A percentile compares a stretch with the other conserved stretches of the same genome.
Evolutionary conservation across 2,113 vertebrate species (phyloP).

Genomic region (Triplophysa dalaica): DNA sequence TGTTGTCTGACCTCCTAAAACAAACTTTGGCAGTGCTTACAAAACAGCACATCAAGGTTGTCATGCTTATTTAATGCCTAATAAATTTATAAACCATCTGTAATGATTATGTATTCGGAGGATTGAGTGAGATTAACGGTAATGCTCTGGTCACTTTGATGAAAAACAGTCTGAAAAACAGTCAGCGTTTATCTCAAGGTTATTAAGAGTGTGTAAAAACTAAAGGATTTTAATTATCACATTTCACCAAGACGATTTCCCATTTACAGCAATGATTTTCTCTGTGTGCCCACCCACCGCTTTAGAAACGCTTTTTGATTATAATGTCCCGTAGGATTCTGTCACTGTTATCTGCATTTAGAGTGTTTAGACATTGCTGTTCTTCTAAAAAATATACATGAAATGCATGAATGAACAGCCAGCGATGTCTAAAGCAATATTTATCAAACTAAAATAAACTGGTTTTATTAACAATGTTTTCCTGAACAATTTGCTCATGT

Average conservation of each 20-base stretch:
- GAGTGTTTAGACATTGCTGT: background rate
- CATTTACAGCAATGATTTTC: constrained; percentile 3
- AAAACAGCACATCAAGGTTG: background rate
- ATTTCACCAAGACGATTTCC: background rate
- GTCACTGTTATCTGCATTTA: background rate
- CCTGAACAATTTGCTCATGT: too few species aligned
- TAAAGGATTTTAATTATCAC: background rate
- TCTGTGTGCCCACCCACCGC: background rate
- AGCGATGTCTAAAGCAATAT: too few species aligned
- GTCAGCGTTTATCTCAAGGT: background rate
- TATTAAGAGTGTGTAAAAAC: background rate
- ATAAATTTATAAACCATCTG: too few species aligned
- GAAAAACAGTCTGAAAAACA: too few species aligned
- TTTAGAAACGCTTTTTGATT: background rate
- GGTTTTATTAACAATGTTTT: too few species aligned
- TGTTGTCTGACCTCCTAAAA: background rate
- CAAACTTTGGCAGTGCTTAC: background rate
- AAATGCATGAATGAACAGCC: too few species aligned
- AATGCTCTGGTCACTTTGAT: too few species aligned
- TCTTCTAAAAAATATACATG: background rate
- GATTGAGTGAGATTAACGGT: too few species aligned
- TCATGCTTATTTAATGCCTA: background rate
- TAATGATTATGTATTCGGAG: too few species aligned
- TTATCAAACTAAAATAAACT: too few species aligned
- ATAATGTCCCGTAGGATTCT: background rate